Base-by-base conservation (phyloP, 23 tunicate genomes). In the Ciona savignyi region DNA sequence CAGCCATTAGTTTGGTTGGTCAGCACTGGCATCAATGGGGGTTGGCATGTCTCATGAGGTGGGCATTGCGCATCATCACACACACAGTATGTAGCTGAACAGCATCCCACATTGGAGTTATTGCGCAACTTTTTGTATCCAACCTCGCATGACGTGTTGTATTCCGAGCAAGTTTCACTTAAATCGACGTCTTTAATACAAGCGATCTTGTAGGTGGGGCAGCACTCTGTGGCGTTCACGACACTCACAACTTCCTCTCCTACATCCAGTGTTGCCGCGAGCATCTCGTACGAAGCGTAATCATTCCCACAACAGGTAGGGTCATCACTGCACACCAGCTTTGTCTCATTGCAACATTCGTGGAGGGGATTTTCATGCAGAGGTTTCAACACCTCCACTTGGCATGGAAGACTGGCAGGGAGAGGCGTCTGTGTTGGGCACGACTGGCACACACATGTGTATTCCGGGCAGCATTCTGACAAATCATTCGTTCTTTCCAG, bases 361-460 rank as follows among this genome's bases (percentile, higher is more conserved):
- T 70, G 76, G 35, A 32, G 49, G 6, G 83, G 83, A 60, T 79
- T 79, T 70, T 79, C 83, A 25, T 79, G 76, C 26, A 79, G 26
- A 11, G 76, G 70, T 34, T 79, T 79, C 31, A 56, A 56, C n/a
- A 70, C 30, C 2, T 29, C 27, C 19, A 19, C 34, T 49, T 79
- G 66, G 32, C 83, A 79, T 0, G 31, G 77, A 60, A 70, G 68
- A 9, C 27, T 34, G 27, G 25, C 34, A 1, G 81, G 73, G 6
- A 60, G 76, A 15, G 51, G 26, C 25, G 19, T 4, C 33, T n/a
- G 35, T 23, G 60, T 68, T 11, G 30, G 60, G 42, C 66, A 49
- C 20, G 61, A 20, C 19, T 49, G 15, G 31, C 86, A 82, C 4
- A 34, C 80, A 32, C 86, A 82, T 29, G 33, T 30, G 30, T 74